These are phyloP conservation scores for Phalloptychus januarius DNA, from an alignment of 2,797 vertebrate species.

Conservation along the genomic window DNA sequence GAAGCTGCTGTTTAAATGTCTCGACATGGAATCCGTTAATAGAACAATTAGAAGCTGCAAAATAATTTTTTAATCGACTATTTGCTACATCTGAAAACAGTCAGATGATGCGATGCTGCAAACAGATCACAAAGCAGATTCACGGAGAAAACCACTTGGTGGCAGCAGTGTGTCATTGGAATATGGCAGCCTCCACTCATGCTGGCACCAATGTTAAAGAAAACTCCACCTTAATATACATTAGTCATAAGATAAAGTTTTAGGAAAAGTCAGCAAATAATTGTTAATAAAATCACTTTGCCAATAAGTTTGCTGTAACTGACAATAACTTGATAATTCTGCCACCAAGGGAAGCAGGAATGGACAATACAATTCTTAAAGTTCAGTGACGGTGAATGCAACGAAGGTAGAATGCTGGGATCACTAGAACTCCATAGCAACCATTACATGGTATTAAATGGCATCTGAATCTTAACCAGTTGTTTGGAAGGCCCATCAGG, in stretches of 20 bases:
- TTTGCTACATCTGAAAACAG: conserved; percentile 3
- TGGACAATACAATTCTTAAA: not conserved
- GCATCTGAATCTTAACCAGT: not conserved
- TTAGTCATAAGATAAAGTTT: not conserved
- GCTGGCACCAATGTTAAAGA: not conserved
- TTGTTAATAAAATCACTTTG: not conserved
- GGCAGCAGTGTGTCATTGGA: conserved; percentile 37
- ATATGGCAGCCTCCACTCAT: no score
- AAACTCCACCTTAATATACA: not conserved
- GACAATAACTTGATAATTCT: not conserved
- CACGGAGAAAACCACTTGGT: conserved; percentile 46
- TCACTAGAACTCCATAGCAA: not conserved
- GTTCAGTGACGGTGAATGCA: not conserved
- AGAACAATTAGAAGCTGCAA: not conserved
- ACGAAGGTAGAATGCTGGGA: not conserved
- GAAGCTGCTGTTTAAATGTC: conserved; percentile 27
- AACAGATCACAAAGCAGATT: conserved; percentile 18
- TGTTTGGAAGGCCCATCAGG: not conserved
- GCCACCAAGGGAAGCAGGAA: not conserved
- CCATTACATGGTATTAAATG: not conserved
- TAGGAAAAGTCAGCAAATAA: not conserved
- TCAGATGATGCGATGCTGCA: not conserved
- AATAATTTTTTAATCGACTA: not conserved
- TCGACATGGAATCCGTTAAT: not conserved
- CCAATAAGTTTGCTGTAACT: not conserved